Evolutionary conservation across 2,797 vertebrate genomes (phyloP), one percentile per base, ranked within the genome.

Genomic region (Lophura swinhoii): DNA sequence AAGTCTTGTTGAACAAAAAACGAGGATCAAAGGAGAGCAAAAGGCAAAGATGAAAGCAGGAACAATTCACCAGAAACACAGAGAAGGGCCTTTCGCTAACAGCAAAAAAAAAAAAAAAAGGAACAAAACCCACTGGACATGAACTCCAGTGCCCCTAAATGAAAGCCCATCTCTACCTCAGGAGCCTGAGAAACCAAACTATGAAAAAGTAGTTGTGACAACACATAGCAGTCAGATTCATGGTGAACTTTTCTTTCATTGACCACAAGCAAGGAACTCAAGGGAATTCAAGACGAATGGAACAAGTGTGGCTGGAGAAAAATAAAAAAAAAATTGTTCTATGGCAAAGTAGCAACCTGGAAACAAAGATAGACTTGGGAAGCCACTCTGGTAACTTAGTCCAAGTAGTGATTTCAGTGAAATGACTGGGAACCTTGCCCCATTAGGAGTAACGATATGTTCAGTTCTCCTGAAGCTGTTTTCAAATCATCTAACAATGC

Each of bases 401-500:
- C 72, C 82, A 78, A 85, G 83, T 3, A 90, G 59, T 41, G 81
- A 64, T 44, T 68, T 48, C 33, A 51, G 66, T 58, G 71, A 85
- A 91, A 63, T 78, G 62, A n/a, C 76, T 82, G 87, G 72, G 84
- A 95, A 88, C 43, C 9, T 22, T 55, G 41, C 22, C 76, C 90
- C 59, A 59, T 70, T 83, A 70, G n/a, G 67, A 94, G 85, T 29
- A 76, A 72, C 2, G 0, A 46, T 51, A 62, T 4, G 69, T 74
- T 95, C 1, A 0, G 37, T 59, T 51, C 83, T 95, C 80, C 92
- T 88, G 84, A 87, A 91, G 62, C 58, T 60, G 43, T 56, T 60
- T 75, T 91, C 60, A 84, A 71, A 76, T 76, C 48, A 37, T 87
- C 67, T 63, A 92, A 87, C 55, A 82, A 63, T 29, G 35, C 94